phyloP scores from a whole-genome alignment of 2,888 invertebrate genomes.

The Xiphydria camelus region DNA sequence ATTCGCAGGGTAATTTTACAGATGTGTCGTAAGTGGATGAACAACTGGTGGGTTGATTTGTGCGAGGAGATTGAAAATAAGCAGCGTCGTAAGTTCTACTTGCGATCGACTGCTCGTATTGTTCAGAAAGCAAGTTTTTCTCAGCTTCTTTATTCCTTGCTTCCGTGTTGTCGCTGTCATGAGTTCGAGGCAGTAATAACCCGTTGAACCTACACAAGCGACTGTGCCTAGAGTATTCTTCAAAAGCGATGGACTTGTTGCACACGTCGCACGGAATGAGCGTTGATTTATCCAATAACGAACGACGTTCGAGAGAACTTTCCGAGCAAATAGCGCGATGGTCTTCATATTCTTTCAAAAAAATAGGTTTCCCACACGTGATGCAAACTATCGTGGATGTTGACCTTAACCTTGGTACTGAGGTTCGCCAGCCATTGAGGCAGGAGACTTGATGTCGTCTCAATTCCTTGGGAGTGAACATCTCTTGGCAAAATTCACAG shows the following conservation, averaged over 20 bases:
- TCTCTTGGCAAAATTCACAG: not conserved
- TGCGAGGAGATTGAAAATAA: too few species aligned
- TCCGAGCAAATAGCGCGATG: not conserved
- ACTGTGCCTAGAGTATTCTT: not conserved
- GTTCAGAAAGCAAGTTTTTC: too few species aligned
- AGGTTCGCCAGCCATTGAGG: not conserved
- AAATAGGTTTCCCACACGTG: not conserved
- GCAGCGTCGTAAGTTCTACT: too few species aligned
- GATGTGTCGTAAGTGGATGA: too few species aligned
- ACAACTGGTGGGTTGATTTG: too few species aligned
- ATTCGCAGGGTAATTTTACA: too few species aligned
- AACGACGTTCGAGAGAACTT: too few species aligned
- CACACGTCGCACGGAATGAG: conserved; percentile 1
- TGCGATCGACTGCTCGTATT: too few species aligned
- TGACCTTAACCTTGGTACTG: not conserved
- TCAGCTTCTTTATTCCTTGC: too few species aligned
- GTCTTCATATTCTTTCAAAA: not conserved
- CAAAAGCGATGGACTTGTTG: not conserved
- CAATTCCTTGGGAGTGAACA: not conserved
- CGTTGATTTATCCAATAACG: too few species aligned
- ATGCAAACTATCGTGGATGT: not conserved
- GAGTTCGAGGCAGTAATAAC: too few species aligned
- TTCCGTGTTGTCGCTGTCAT: too few species aligned
- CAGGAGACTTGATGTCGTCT: not conserved
- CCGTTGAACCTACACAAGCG: not conserved